A percentile compares a stretch with the other conserved stretches of the same genome.
Conservation (phyloP, 2,888 invertebrate species). For the Microctonus aethiopoides region DNA sequence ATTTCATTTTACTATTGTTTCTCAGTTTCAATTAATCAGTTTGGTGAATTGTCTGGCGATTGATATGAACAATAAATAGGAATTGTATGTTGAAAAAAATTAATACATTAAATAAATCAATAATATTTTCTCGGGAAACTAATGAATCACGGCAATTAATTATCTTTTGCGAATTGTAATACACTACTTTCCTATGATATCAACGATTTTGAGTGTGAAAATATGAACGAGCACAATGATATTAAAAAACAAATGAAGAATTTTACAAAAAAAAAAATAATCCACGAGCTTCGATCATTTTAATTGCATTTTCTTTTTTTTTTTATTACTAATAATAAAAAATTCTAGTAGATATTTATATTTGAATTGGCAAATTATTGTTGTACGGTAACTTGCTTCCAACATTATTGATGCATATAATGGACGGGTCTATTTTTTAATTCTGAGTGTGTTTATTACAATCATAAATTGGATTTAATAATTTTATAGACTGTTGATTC, state of each 20-base stretch:
- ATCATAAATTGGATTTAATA: not conserved
- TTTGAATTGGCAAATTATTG: constrained; percentile 7
- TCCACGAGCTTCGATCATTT: constrained; percentile 12
- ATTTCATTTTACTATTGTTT: constrained; percentile 20
- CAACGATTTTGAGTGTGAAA: not conserved
- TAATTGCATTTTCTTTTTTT: not conserved
- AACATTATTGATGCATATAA: not conserved
- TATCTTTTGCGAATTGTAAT: constrained; percentile 19
- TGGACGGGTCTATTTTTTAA: not conserved
- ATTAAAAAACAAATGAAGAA: not conserved
- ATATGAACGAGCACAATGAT: not conserved
- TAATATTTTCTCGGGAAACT: constrained; percentile 32
- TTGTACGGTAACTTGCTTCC: constrained; percentile 12
- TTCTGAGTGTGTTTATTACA: not conserved
- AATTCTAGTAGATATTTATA: not conserved
- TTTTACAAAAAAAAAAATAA: constrained; percentile 11
- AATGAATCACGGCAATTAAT: constrained; percentile 27
- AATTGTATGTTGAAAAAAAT: constrained; percentile 42
- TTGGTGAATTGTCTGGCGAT: constrained; percentile 43
- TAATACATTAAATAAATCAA: constrained; percentile 39
- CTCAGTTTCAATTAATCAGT: constrained; percentile 40
- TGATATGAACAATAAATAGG: constrained; percentile 47
- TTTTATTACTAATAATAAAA: constrained; percentile 1
- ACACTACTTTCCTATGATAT: constrained; percentile 10
- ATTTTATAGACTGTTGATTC: constrained; percentile 10